Base-by-base conservation (phyloP, 2,113 vertebrate species). In the Oenanthe oenanthe region DNA sequence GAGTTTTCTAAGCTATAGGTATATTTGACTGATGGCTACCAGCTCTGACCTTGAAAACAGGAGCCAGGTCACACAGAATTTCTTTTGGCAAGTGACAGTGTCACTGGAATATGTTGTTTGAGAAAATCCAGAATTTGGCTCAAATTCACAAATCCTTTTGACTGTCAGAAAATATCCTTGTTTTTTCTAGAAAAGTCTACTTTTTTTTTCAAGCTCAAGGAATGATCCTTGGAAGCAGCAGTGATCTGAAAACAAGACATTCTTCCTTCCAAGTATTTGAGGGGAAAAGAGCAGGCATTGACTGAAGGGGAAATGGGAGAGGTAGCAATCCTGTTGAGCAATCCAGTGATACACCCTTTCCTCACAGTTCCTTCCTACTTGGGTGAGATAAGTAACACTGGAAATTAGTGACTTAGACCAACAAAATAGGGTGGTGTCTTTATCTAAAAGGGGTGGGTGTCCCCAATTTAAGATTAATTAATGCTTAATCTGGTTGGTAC, bases 231-330 rank as follows among this genome's bases (percentile, higher is more conserved):
- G 85, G 67, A 88, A 94, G 42, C 51, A 76, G 15, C 47, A 85
- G 2, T 21, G 19, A 13, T 75, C 71, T 90, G 62, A 89, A 94
- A 96, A 93, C 45, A 89, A 40, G 63, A 65, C 50, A 26, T 80
- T 87, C 31, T 21, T 62, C 47, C 48, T 96, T 95, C 76, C 78
- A 70, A 78, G 70, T 56, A 50, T 61, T 50, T 43, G 71, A 81
- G 75, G 60, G 47, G 43, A 81, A 97, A 96, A 84, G 78, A 91
- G 42, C 28, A 88, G 65, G 60, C 79, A 85, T 32, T 87, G 48
- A 75, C 45, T 66, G 63, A 84, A 90, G 60, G 77, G 91, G 93
- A 96, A 97, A 90, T 96, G 92, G 95, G 95, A 95, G 95, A 97
- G 96, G 94, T 96, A 57, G 83, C 32, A 57, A 74, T 92, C 81